Base-by-base conservation (phyloP, 64 coral and sea anemone species). In the Exaiptasia diaphana region DNA sequence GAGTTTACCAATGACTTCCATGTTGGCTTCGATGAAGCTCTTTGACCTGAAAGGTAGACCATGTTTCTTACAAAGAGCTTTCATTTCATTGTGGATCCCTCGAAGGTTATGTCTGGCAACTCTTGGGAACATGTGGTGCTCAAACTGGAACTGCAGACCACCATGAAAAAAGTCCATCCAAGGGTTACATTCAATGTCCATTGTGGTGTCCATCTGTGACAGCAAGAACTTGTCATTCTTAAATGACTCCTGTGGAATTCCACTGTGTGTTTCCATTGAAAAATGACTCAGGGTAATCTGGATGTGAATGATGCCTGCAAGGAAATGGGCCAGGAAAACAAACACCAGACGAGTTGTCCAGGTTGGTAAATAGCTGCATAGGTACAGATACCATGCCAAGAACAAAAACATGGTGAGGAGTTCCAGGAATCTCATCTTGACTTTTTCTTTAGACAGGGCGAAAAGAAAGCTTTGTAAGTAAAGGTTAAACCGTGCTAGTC, bases 81-180 rank as follows among this genome's bases (percentile, higher is more conserved):
- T 49, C 27, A 99, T 61, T 70, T 99, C 77, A 21, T 42, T 43
- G 24, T 90, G 82, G 45, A 85, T 63, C 0, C 73, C 67, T 3
- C 95, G 85, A 6, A 99, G 95, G 63, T 76, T 87, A 22, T 92
- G 90, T 28, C 95, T 89, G 14, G 95, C 86, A 6, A 85, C 80
- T 30, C 95, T 73, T 39, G 95, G 95, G 37, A 99, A 99, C 1
- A 99, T 64, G 61, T 99, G 95, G 49, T 99, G 95, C 68, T 99
- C 95, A 88, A 99, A 92, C 82, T 99, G 95, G 41, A 99, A 99
- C 17, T 99, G 95, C 50, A 99, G 52, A 10, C 95, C 95, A 21
- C 95, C 95, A 62, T 99, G 95, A 50, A 99, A 75, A 28, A 93
- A 89, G 79, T 99, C 95, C 32, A 99, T 64, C n/a, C 33, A 79